These are phyloP conservation scores for Pantherophis vulpinus DNA, from an alignment of 2,797 vertebrate species.

Conservation along the genomic window DNA sequence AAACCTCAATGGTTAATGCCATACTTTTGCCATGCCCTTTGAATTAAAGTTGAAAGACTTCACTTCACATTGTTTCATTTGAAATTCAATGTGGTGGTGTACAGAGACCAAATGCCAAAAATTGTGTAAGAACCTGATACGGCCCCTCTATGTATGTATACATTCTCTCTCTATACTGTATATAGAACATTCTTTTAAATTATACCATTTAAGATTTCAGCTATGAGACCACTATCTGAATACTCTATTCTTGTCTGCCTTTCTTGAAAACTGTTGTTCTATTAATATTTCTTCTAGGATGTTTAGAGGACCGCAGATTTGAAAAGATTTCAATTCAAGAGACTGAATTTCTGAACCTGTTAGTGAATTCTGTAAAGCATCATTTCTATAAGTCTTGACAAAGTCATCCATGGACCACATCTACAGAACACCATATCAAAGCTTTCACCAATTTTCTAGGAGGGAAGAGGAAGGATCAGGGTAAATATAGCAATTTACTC, in stretches of 20 bases:
- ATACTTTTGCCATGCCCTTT: not conserved
- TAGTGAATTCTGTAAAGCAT: not conserved
- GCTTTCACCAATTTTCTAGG: not conserved
- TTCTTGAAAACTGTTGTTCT: not conserved
- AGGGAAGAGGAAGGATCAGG: not conserved
- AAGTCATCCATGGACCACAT: not conserved
- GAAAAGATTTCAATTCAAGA: not conserved
- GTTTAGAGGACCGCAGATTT: not conserved
- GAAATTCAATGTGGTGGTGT: not conserved
- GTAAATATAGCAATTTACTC: not conserved
- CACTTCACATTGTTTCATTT: not conserved
- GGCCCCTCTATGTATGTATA: no score
- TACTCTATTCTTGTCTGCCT: not conserved
- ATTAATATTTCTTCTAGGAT: not conserved
- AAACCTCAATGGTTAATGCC: not conserved
- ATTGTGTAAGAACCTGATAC: not conserved
- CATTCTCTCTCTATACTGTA: no score
- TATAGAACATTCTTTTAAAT: not conserved
- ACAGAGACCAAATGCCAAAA: not conserved
- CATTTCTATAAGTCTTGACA: not conserved
- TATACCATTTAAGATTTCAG: not conserved
- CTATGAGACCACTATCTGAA: not conserved
- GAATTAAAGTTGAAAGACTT: not conserved
- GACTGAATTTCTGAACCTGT: not conserved
- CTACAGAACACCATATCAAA: not conserved